Percentiles rank a stretch among this genome's conserved stretches.
Conservation (phyloP, 2,797 vertebrate species). For the Catharus ustulatus region DNA sequence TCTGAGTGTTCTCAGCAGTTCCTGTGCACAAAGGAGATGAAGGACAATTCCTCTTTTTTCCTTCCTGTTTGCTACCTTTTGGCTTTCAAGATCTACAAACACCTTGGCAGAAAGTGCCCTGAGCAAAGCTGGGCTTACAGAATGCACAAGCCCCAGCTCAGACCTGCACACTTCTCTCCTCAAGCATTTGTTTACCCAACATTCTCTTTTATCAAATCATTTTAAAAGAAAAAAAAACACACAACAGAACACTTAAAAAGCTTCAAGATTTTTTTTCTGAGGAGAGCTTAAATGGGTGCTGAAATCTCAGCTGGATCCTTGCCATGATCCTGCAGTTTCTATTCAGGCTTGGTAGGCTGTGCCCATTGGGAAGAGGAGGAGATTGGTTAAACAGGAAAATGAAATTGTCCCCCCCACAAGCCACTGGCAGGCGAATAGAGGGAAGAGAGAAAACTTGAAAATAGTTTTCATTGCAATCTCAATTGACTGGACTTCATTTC, state of each 20-base stretch:
- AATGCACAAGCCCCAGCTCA: not conserved
- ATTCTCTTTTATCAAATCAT: not conserved
- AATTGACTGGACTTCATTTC: not conserved
- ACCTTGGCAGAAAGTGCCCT: not conserved
- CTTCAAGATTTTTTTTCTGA: not conserved
- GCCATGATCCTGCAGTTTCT: conserved; percentile 1
- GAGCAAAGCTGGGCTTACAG: not conserved
- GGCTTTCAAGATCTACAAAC: not conserved
- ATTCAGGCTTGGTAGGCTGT: not conserved
- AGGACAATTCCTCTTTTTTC: not conserved
- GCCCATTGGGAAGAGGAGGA: not conserved
- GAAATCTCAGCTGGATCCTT: conserved; percentile 27
- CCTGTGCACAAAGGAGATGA: not conserved
- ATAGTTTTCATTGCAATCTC: not conserved
- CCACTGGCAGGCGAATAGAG: not conserved
- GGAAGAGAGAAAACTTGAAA: not conserved
- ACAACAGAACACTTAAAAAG: not conserved
- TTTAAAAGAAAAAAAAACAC: not conserved
- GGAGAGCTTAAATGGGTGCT: conserved; percentile 36
- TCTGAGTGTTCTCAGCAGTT: not conserved
- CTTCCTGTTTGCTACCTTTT: not conserved
- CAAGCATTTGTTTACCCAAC: not conserved
- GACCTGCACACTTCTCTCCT: not conserved
- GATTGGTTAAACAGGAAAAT: conserved; percentile 1
- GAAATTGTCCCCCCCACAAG: not conserved